Evolutionary conservation across 2,797 vertebrate genomes (phyloP).

Genomic region (Megaceryle alcyon): DNA sequence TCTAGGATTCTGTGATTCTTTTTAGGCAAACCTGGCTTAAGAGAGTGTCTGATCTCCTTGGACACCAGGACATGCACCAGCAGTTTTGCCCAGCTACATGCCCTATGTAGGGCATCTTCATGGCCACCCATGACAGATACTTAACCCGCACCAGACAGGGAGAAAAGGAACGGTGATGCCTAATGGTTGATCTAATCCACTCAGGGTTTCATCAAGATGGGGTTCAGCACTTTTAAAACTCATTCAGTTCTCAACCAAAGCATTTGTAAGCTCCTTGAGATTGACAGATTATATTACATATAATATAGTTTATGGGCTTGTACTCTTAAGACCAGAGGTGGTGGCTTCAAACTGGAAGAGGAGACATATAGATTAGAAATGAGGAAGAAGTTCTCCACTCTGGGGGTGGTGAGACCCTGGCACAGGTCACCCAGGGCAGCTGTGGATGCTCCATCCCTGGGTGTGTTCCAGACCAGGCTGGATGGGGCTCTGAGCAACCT

Average conservation of each 20-base stretch:
- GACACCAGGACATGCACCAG: background rate
- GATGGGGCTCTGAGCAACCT: too few relatives aligned
- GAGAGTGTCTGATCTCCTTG: background rate
- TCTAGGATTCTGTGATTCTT: background rate
- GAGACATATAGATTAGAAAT: too few relatives aligned
- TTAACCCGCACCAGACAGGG: background rate
- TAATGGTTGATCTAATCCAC: background rate
- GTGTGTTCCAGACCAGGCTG: too few relatives aligned
- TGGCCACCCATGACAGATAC: too few relatives aligned
- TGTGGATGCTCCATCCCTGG: too few relatives aligned
- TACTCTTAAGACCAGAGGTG: too few relatives aligned
- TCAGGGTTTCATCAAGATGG: background rate
- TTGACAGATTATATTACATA: too few relatives aligned
- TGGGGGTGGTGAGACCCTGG: too few relatives aligned
- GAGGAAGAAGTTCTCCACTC: too few relatives aligned
- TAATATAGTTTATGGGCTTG: too few relatives aligned
- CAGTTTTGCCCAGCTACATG: background rate
- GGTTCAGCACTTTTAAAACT: background rate
- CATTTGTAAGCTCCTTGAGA: background rate
- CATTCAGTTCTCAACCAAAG: background rate
- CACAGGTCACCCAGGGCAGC: too few relatives aligned
- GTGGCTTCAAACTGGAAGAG: too few relatives aligned
- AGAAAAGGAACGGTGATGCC: background rate
- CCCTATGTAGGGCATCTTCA: rapidly evolving
- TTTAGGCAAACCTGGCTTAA: background rate